Percentiles rank a stretch among this genome's conserved stretches.
Evolutionary conservation across 2,888 invertebrate genomes (phyloP).

Genomic region (Tetrapedia diversipes): DNA sequence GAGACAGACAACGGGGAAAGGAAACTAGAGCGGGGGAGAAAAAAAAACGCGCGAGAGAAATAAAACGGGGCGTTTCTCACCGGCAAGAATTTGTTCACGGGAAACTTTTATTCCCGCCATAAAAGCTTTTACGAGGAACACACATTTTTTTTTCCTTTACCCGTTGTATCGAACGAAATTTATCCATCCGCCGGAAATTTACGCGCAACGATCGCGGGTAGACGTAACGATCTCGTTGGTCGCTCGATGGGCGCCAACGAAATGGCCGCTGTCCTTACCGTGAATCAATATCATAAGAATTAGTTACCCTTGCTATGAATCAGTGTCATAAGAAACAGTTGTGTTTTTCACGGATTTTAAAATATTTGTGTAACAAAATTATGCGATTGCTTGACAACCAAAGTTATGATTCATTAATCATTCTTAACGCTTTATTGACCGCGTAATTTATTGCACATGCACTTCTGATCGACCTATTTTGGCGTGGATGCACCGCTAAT

Average conservation of each 20-base stretch:
- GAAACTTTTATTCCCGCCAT: constrained; percentile 41
- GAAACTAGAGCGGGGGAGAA: background rate
- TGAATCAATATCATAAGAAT: constrained; percentile 8
- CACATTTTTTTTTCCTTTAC: too few species aligned
- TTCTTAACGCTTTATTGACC: too few species aligned
- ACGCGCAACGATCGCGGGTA: constrained; percentile 23
- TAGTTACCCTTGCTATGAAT: too few species aligned
- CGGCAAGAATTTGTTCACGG: constrained; percentile 47
- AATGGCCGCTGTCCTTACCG: background rate
- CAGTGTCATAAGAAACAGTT: too few species aligned
- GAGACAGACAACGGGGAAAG: background rate
- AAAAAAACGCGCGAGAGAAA: constrained; percentile 11
- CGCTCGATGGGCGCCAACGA: background rate
- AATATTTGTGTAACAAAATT: too few species aligned
- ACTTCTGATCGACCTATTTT: too few species aligned
- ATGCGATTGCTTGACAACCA: too few species aligned
- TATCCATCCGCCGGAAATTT: constrained; percentile 39
- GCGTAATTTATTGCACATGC: too few species aligned
- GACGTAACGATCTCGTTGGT: background rate
- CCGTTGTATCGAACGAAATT: constrained; percentile 51
- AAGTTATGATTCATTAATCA: too few species aligned
- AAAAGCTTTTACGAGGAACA: constrained; percentile 50
- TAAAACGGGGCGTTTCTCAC: constrained; percentile 34
- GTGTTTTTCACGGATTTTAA: too few species aligned
- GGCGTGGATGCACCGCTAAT: too few species aligned